Evolutionary conservation across 2,797 vertebrate species (phyloP).

Genomic region (Danio albolineatus): DNA sequence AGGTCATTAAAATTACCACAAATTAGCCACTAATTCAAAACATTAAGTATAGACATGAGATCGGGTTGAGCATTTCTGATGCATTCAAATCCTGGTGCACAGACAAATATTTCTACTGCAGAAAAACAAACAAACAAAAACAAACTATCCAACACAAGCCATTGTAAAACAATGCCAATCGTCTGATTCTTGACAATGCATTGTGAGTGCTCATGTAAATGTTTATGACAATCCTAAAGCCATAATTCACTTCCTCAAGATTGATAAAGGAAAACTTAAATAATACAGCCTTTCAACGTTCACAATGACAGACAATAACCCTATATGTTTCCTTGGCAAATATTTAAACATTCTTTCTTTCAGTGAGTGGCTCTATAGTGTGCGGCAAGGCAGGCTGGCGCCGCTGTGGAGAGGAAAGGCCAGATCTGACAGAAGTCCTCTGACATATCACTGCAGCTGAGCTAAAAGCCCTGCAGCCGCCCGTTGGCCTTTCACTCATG

Average conservation of each 20-base stretch:
- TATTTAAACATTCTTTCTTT: conserved; percentile 35
- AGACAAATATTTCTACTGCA: neutral
- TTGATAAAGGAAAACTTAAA: conserved; percentile 33
- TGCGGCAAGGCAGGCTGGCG: conserved; percentile 44
- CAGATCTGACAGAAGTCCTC: conserved; percentile 57
- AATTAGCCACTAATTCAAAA: too few relatives aligned
- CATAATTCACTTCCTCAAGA: conserved; percentile 35
- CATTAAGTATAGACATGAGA: too few relatives aligned
- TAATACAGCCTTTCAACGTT: conserved; percentile 12
- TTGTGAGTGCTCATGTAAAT: conserved; percentile 13
- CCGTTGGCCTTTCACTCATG: conserved; percentile 43
- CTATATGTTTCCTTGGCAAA: conserved; percentile 35
- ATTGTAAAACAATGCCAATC: conserved; percentile 2
- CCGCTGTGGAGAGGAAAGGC: conserved; percentile 17
- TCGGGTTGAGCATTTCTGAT: too few relatives aligned
- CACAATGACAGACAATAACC: conserved; percentile 31
- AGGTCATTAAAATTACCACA: too few relatives aligned
- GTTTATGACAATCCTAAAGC: conserved; percentile 23
- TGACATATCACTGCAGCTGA: conserved; percentile 64
- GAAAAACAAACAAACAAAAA: neutral
- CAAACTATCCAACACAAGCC: neutral
- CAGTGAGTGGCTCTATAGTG: conserved; percentile 30
- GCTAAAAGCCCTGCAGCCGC: conserved; percentile 38
- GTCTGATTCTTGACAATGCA: conserved; percentile 1
- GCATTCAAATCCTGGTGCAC: too few relatives aligned